Conservation (phyloP, 2,888 invertebrate species). For the Melanophora roralis region DNA sequence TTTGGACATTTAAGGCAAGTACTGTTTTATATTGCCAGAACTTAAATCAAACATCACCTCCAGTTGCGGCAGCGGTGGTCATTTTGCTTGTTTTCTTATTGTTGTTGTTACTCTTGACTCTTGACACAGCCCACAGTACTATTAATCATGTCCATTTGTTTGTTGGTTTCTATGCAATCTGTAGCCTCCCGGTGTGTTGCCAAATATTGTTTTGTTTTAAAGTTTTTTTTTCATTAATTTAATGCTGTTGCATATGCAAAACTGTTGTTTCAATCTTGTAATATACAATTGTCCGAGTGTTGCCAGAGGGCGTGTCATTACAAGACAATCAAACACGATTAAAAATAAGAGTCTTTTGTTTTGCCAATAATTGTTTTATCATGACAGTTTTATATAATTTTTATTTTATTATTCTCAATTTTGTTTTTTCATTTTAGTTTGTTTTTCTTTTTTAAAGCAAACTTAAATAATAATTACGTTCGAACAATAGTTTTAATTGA, state of each 20-base stretch:
- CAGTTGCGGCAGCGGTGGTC: conserved; percentile 44
- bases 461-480: conserved; percentile 51
- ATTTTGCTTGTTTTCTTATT: conserved; percentile 21
- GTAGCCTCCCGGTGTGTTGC: conserved; percentile 34
- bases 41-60: conserved; percentile 28
- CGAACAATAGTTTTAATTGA: conserved; percentile 60
- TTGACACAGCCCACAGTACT: conserved; percentile 54
- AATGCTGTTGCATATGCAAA: conserved; percentile 50
- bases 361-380: conserved; percentile 63
- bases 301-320: conserved; percentile 62
- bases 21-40: conserved; percentile 40
- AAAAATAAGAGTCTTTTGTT: conserved; percentile 53
- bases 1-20: conserved; percentile 31
- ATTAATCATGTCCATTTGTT: conserved; percentile 56
- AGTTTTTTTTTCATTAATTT: conserved; percentile 21
- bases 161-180: conserved; percentile 23
- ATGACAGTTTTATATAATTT: conserved; percentile 52
- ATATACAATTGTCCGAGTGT: conserved; percentile 56
- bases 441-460: conserved; percentile 25
- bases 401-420: conserved; percentile 1
- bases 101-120: conserved; percentile 41
- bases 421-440: conserved; percentile 22
- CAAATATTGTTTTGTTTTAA: conserved; percentile 41
- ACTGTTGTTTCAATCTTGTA: conserved; percentile 31
- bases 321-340: conserved; percentile 61